Conservation (phyloP, 2,888 invertebrate genomes). For the Oegoconia quadripuncta region DNA sequence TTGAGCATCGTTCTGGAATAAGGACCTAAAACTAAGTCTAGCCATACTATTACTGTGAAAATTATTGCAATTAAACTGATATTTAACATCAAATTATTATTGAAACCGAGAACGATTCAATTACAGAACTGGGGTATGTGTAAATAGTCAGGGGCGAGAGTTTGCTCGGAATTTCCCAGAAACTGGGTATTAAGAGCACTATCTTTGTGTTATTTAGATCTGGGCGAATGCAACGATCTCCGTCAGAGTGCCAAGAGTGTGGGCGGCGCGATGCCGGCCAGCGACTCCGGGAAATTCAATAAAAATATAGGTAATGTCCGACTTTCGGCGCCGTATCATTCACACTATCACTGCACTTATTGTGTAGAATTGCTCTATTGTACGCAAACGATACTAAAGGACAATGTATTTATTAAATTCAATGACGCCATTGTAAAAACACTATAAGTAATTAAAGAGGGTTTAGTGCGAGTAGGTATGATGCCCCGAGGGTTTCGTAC, state of each 20-base stretch:
- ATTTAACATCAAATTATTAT: too few species aligned
- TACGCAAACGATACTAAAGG: constrained; percentile 12
- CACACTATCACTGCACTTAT: constrained; percentile 9
- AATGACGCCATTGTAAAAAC: too few species aligned
- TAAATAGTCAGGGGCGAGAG: constrained; percentile 12
- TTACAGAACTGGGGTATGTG: too few species aligned
- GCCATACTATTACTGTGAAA: too few species aligned
- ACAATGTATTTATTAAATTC: too few species aligned
- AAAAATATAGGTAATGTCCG: constrained; percentile 19
- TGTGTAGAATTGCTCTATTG: constrained; percentile 7
- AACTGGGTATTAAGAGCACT: constrained; percentile 66
- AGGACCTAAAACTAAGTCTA: too few species aligned
- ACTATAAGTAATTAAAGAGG: too few species aligned
- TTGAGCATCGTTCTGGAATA: too few species aligned
- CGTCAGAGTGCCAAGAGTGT: constrained; percentile 66
- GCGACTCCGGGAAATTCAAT: constrained; percentile 41
- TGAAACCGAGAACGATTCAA: too few species aligned
- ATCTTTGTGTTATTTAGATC: constrained; percentile 68
- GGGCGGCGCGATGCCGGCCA: constrained; percentile 46
- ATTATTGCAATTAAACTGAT: too few species aligned
- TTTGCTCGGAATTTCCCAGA: constrained; percentile 49
- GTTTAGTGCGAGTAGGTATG: too few species aligned
- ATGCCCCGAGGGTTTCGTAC: too few species aligned
- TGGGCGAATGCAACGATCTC: constrained; percentile 60
- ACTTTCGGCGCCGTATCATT: constrained; percentile 18